Percentiles rank a stretch among this genome's conserved stretches.
Evolutionary conservation across 2,888 invertebrate genomes (phyloP).

Genomic region (Eurytoma californica): DNA sequence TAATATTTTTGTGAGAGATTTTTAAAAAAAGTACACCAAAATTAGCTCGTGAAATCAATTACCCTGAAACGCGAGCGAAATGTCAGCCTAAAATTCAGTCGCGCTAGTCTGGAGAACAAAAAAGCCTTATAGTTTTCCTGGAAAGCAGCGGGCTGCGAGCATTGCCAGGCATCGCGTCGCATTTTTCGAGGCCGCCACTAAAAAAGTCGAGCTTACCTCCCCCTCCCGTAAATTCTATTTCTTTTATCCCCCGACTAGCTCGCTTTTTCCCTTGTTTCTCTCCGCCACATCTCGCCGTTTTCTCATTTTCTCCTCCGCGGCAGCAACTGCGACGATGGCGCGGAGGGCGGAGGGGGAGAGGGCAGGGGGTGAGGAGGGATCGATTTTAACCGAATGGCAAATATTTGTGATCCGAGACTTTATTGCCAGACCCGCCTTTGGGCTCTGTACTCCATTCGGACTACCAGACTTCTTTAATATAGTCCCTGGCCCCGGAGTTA

Average conservation of each 20-base stretch:
- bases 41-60: too few species aligned
- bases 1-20: too few species aligned
- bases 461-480: constrained; percentile 47
- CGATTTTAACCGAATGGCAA: constrained; percentile 57
- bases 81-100: not conserved
- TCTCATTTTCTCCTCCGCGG: constrained; percentile 3
- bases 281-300: constrained; percentile 23
- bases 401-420: constrained; percentile 54
- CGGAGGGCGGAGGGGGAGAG: not conserved
- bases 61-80: not conserved
- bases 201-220: not conserved
- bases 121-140: not conserved
- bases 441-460: constrained; percentile 44
- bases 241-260: not conserved
- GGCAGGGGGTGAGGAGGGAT: constrained; percentile 20
- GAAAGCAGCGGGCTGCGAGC: not conserved
- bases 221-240: constrained; percentile 31
- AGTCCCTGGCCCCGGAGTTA: not conserved
- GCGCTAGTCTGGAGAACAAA: not conserved
- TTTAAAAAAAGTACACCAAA: not conserved
- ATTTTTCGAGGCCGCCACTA: too few species aligned
- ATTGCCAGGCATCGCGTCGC: not conserved
- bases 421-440: constrained; percentile 49
- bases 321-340: too few species aligned
- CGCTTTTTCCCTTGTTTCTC: constrained; percentile 21